phyloP scores from a whole-genome alignment of 2,113 vertebrate species.

The Tachysurus fulvidraco region DNA sequence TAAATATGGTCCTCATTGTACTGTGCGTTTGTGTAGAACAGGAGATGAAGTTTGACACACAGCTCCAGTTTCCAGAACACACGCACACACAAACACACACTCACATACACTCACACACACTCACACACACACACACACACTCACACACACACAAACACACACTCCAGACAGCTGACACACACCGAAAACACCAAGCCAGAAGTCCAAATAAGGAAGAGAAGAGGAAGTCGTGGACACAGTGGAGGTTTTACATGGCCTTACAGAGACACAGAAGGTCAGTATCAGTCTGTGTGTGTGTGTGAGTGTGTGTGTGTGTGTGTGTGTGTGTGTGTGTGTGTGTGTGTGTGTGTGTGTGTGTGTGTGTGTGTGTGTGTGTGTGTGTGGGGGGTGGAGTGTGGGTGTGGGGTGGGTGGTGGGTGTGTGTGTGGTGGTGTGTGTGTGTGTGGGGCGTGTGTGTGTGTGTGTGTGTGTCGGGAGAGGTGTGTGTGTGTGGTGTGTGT shows the following conservation, averaged over 20 bases:
- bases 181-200: constrained; percentile 21
- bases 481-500: background rate
- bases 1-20: background rate
- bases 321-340: too few relatives aligned
- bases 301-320: background rate
- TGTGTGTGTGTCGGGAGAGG: background rate
- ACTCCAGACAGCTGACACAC: constrained; percentile 20
- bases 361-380: background rate
- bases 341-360: background rate
- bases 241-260: background rate
- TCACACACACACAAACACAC: constrained; percentile 8
- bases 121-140: constrained; percentile 25
- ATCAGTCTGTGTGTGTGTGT: background rate
- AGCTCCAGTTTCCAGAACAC: constrained; percentile 9
- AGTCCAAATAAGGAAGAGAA: constrained; percentile 28
- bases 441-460: background rate
- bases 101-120: background rate
- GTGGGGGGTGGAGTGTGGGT: background rate
- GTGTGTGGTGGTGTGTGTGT: background rate
- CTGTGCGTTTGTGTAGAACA: background rate
- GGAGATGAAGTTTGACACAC: background rate
- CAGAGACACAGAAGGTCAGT: constrained; percentile 2
- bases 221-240: constrained; percentile 19
- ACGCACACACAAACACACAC: background rate
- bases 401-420: too few relatives aligned